Evolutionary conservation across 2,888 invertebrate genomes (phyloP).

Genomic region (Chaetoderma sp.): DNA sequence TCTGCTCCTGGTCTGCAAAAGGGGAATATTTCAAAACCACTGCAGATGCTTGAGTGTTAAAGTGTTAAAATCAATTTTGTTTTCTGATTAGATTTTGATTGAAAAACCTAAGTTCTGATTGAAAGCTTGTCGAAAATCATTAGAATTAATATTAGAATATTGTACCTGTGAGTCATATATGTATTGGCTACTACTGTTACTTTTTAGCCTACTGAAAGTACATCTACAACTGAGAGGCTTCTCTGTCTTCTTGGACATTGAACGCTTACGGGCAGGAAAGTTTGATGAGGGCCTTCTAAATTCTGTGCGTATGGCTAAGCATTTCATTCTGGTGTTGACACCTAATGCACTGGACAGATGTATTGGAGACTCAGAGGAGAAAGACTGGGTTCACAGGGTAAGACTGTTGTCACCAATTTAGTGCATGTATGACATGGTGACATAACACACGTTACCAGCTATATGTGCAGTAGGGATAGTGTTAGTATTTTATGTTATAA

Average conservation of each 20-base stretch:
- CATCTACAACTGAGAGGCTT: slow-evolving; percentile 95
- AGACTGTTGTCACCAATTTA: slow-evolving; percentile 60
- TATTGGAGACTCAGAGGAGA: slow-evolving; percentile 89
- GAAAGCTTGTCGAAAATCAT: no score
- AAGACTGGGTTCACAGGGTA: slow-evolving; percentile 99
- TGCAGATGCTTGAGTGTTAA: no score
- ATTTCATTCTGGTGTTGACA: slow-evolving; percentile 95
- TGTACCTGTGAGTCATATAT: no score
- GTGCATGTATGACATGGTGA: background rate
- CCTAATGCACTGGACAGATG: slow-evolving; percentile 95
- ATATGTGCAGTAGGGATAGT: background rate
- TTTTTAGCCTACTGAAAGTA: slow-evolving; percentile 80
- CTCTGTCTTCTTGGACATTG: slow-evolving; percentile 98
- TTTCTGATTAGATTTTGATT: no score
- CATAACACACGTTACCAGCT: background rate
- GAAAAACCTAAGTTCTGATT: no score
- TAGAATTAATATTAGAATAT: no score
- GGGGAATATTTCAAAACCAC: no score
- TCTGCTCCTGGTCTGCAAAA: no score
- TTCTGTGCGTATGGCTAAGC: slow-evolving; percentile 95
- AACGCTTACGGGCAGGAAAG: slow-evolving; percentile 96
- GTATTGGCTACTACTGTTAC: no score
- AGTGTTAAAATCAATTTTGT: no score
- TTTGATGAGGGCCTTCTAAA: slow-evolving; percentile 97
- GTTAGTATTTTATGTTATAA: background rate